Conservation (phyloP, 2,113 vertebrate species). For the Scortum barcoo region DNA sequence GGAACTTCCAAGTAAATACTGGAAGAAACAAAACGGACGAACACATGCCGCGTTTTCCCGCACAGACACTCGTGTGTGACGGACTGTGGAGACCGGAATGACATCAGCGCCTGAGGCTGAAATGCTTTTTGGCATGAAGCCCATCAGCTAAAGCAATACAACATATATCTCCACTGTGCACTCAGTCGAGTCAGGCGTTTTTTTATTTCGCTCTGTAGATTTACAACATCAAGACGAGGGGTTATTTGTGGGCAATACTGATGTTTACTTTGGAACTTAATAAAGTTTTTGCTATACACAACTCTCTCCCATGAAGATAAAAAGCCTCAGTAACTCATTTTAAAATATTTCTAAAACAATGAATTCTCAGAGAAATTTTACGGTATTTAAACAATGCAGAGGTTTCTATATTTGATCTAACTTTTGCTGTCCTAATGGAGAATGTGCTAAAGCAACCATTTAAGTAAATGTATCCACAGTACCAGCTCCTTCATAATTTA, state of each 20-base stretch:
- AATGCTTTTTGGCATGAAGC: slow-evolving; percentile 6
- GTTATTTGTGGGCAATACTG: slow-evolving; percentile 57
- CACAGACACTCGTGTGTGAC: slow-evolving; percentile 27
- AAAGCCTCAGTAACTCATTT: background rate
- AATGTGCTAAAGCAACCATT: slow-evolving; percentile 1
- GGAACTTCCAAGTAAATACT: slow-evolving; percentile 11
- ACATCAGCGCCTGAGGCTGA: slow-evolving; percentile 33
- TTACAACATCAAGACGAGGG: slow-evolving; percentile 37
- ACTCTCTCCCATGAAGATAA: slow-evolving; percentile 19
- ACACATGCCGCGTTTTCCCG: slow-evolving; percentile 21
- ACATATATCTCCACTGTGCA: slow-evolving; percentile 31
- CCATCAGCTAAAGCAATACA: slow-evolving; percentile 53
- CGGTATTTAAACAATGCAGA: slow-evolving; percentile 24
- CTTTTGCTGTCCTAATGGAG: slow-evolving; percentile 10
- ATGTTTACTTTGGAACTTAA: slow-evolving; percentile 14
- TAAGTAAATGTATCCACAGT: background rate
- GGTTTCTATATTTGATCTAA: slow-evolving; percentile 17
- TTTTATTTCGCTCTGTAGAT: slow-evolving; percentile 28
- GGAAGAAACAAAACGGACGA: slow-evolving; percentile 17
- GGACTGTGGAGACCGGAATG: slow-evolving; percentile 36
- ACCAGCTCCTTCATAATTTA: slow-evolving; percentile 14
- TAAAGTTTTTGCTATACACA: slow-evolving; percentile 17
- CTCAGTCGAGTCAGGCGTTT: slow-evolving; percentile 9
- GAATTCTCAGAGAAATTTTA: slow-evolving; percentile 26
- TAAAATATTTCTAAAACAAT: slow-evolving; percentile 24